These are phyloP conservation scores for Ectemnius continuus DNA, from an alignment of 2,888 invertebrate species.

Conservation along the genomic window DNA sequence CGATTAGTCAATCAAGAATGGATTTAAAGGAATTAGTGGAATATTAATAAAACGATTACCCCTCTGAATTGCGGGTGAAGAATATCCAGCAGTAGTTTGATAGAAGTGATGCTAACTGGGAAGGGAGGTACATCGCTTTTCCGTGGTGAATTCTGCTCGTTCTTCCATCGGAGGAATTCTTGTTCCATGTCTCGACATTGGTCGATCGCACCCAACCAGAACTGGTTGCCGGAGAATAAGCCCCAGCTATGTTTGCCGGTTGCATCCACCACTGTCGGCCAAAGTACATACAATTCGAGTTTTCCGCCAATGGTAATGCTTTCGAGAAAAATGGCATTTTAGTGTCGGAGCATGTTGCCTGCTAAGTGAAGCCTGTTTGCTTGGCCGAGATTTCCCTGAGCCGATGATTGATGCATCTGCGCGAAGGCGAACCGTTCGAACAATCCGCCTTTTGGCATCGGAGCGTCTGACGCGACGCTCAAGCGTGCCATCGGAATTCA, in stretches of 20 bases:
- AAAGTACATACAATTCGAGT: too few relatives aligned
- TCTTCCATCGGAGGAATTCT: slow-evolving; percentile 39
- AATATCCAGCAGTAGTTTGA: slow-evolving; percentile 58
- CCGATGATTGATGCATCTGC: too few relatives aligned
- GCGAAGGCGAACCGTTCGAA: too few relatives aligned
- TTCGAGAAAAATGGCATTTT: background rate
- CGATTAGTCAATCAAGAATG: too few relatives aligned
- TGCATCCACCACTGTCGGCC: slow-evolving; percentile 64
- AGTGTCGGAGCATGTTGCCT: background rate
- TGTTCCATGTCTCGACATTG: slow-evolving; percentile 64
- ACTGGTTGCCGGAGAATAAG: slow-evolving; percentile 60
- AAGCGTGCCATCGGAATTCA: too few relatives aligned
- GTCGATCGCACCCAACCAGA: slow-evolving; percentile 65
- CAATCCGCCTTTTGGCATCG: too few relatives aligned
- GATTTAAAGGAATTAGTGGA: too few relatives aligned
- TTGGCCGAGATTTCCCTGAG: too few relatives aligned
- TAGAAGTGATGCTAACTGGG: slow-evolving; percentile 57
- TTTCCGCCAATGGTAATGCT: slow-evolving; percentile 17
- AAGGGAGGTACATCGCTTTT: slow-evolving; percentile 57
- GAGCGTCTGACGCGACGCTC: too few relatives aligned
- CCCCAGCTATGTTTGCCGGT: slow-evolving; percentile 66
- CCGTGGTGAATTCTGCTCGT: slow-evolving; percentile 11
- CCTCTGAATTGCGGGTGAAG: slow-evolving; percentile 46
- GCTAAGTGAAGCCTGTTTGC: too few relatives aligned
- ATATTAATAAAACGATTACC: slow-evolving; percentile 37